Conservation (phyloP, 2,113 vertebrate species). For the Rhinoptilus africanus region DNA sequence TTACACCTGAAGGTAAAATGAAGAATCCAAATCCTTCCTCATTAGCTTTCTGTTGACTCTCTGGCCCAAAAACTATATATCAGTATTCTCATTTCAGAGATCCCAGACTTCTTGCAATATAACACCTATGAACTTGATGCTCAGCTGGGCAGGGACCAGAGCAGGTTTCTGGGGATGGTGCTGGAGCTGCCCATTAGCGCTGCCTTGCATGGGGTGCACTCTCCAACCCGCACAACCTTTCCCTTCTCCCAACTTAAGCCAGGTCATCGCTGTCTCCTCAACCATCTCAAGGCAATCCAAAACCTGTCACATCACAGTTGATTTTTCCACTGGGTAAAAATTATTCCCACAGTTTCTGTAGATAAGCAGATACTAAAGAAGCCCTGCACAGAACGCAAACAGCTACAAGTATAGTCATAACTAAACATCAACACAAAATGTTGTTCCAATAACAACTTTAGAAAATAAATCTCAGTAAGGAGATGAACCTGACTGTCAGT, state of each 20-base stretch:
- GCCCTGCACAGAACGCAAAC: background rate
- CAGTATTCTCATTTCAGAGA: background rate
- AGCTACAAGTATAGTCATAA: background rate
- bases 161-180: background rate
- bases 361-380: background rate
- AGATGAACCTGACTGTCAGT: background rate
- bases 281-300: background rate
- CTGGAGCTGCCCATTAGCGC: fast-evolving
- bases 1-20: background rate
- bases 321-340: background rate
- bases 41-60: background rate
- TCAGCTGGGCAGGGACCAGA: background rate
- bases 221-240: background rate
- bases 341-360: background rate
- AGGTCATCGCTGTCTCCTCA: background rate
- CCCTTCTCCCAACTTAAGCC: background rate
- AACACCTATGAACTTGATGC: background rate
- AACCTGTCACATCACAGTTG: background rate
- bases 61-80: background rate
- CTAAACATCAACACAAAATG: background rate
- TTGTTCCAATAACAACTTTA: background rate
- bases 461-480: background rate
- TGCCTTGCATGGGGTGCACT: background rate
- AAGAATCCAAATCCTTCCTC: background rate
- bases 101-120: background rate